Evolutionary conservation across 2,888 invertebrate genomes (phyloP).

Genomic region (Drosophila diplacantha): DNA sequence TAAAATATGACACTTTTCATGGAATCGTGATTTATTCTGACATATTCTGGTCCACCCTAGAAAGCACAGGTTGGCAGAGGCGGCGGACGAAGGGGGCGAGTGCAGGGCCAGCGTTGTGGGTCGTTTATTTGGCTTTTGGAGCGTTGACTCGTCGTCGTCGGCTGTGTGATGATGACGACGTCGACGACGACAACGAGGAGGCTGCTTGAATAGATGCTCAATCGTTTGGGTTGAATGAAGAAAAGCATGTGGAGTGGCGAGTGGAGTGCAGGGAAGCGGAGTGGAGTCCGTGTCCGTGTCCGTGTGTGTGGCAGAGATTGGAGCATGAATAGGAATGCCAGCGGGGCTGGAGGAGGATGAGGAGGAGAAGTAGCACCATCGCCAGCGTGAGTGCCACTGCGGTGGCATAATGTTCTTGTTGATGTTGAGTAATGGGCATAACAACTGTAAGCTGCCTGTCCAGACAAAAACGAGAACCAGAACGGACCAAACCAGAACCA

Average conservation of each 20-base stretch:
- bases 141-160: slow-evolving; percentile 45
- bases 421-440: slow-evolving; percentile 71
- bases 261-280: slow-evolving; percentile 11
- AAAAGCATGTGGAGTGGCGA: slow-evolving; percentile 52
- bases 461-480: slow-evolving; percentile 32
- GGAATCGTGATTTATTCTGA: not conserved
- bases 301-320: slow-evolving; percentile 37
- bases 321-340: slow-evolving; percentile 53
- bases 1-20: not conserved
- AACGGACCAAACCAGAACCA: slow-evolving; percentile 21
- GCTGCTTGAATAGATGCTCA: slow-evolving; percentile 66
- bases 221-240: slow-evolving; percentile 70
- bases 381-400: slow-evolving; percentile 44
- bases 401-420: slow-evolving; percentile 71
- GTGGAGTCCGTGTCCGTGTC: slow-evolving; percentile 15
- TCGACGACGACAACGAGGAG: slow-evolving; percentile 17
- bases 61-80: slow-evolving; percentile 27
- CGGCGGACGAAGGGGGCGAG: slow-evolving; percentile 2
- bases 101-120: slow-evolving; percentile 49
- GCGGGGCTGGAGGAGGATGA: slow-evolving; percentile 11
- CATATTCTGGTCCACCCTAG: slow-evolving; percentile 17
- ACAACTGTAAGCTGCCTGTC: slow-evolving; percentile 69
- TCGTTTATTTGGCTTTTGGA: slow-evolving; percentile 63
- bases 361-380: slow-evolving; percentile 17
- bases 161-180: slow-evolving; percentile 21